Evolutionary conservation across 2,113 vertebrate genomes (phyloP).

Genomic region (Vulpes vulpes): DNA sequence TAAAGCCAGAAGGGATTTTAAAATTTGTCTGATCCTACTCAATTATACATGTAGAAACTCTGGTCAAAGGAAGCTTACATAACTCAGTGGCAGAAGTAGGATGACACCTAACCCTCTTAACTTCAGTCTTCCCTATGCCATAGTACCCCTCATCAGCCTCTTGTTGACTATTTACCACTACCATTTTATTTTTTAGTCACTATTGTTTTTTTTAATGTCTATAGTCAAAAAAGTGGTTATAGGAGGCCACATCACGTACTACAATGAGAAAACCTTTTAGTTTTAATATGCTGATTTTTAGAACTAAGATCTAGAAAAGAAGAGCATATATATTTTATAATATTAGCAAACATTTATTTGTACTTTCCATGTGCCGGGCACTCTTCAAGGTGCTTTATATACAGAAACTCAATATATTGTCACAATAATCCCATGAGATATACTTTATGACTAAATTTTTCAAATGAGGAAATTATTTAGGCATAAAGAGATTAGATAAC

Average conservation of each 20-base stretch:
- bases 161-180: background rate
- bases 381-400: constrained; percentile 38
- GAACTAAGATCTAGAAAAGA: constrained; percentile 17
- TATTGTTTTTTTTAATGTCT: background rate
- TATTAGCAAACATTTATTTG: background rate
- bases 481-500: constrained; percentile 27
- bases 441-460: background rate
- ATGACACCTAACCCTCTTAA: background rate
- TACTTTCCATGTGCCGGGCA: background rate
- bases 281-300: constrained; percentile 7
- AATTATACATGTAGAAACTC: constrained; percentile 23
- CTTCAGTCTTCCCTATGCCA: background rate
- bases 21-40: background rate
- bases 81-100: background rate
- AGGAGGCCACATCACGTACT: background rate
- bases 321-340: background rate
- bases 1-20: constrained; percentile 28
- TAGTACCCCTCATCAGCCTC: background rate
- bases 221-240: background rate
- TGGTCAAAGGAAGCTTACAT: background rate
- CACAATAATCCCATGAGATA: background rate
- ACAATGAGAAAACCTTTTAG: constrained; percentile 9
- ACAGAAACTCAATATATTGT: background rate
- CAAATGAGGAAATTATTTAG: constrained; percentile 55
- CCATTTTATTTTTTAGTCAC: background rate